Evolutionary conservation across 2,888 invertebrate genomes (phyloP).

Genomic region (Spialia ferax): DNA sequence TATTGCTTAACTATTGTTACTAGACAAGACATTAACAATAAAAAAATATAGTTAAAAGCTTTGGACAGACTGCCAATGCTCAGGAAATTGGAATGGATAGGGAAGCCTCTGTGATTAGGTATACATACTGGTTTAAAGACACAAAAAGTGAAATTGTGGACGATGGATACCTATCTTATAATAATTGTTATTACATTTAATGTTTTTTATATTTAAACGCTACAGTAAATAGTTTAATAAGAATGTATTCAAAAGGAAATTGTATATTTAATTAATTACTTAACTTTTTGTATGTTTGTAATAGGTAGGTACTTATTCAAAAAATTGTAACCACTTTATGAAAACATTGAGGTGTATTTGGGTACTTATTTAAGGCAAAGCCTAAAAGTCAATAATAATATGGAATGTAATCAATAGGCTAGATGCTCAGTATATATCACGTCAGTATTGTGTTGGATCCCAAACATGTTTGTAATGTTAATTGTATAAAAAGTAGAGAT

Average conservation of each 20-base stretch:
- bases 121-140: background rate
- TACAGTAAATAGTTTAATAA: conserved; percentile 6
- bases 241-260: background rate
- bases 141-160: background rate
- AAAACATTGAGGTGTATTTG: too few species aligned
- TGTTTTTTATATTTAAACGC: background rate
- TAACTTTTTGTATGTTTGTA: background rate
- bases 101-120: background rate
- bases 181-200: background rate
- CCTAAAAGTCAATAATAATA: too few species aligned
- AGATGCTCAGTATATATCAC: too few species aligned
- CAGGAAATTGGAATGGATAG: background rate
- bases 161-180: background rate
- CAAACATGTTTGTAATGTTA: too few species aligned
- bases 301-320: background rate
- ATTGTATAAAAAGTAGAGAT: too few species aligned
- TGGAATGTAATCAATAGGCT: too few species aligned
- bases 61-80: too few species aligned
- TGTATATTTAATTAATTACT: background rate
- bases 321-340: background rate
- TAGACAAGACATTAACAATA: too few species aligned
- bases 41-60: too few species aligned
- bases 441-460: too few species aligned
- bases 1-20: too few species aligned
- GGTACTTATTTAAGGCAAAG: too few species aligned